Conservation (phyloP, 2,797 vertebrate species). For the Bothrops alternatus region DNA sequence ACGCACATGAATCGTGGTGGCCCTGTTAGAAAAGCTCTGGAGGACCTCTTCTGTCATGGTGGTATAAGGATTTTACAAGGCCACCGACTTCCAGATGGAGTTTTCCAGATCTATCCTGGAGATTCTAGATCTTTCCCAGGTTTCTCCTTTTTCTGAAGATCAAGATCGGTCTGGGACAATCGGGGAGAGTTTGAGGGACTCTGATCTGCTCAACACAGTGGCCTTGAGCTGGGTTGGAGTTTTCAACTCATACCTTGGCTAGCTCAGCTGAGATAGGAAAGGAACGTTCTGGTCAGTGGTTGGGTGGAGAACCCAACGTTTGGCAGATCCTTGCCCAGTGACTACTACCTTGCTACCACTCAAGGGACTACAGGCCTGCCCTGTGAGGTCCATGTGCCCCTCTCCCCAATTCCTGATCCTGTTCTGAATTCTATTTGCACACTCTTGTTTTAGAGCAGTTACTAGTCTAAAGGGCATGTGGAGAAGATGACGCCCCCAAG, state of each 20-base stretch:
- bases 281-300: not conserved
- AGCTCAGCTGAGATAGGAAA: not conserved
- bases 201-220: not conserved
- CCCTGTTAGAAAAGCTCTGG: too few species aligned
- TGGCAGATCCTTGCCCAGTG: not conserved
- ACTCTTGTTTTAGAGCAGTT: slow-evolving; percentile 25
- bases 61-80: not conserved
- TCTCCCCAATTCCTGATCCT: not conserved
- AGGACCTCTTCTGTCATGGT: not conserved
- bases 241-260: not conserved
- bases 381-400: not conserved
- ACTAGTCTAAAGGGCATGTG: not conserved
- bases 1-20: too few species aligned
- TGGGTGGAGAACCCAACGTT: not conserved
- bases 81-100: not conserved
- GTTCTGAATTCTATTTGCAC: slow-evolving; percentile 36
- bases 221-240: not conserved
- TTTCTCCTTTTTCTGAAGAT: not conserved
- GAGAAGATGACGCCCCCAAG: not conserved
- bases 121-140: not conserved
- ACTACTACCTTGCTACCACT: not conserved
- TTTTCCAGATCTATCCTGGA: not conserved
- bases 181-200: not conserved
- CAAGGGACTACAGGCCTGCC: not conserved
- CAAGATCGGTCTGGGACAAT: not conserved